These are phyloP conservation scores for Cerastis rubricosa DNA, from an alignment of 2,888 invertebrate genomes.

Conservation along the genomic window DNA sequence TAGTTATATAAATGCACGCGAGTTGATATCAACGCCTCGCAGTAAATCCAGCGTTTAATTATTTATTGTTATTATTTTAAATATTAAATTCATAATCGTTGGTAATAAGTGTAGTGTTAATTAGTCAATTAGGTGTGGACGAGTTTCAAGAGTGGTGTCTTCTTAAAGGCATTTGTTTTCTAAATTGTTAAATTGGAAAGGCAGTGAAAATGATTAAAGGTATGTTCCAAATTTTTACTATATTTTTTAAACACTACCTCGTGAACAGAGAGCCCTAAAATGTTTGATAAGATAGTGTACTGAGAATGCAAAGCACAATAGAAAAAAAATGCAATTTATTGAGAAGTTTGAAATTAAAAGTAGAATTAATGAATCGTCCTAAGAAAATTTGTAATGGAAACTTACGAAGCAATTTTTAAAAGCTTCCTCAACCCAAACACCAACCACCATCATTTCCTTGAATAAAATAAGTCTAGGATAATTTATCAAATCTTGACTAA, in stretches of 20 bases:
- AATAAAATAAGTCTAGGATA: no score
- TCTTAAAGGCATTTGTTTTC: background rate
- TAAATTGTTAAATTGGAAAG: constrained; percentile 3
- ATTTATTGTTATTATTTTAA: constrained; percentile 17
- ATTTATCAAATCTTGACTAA: no score
- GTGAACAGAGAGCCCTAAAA: constrained; percentile 14
- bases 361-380: no score
- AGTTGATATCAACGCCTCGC: constrained; percentile 61
- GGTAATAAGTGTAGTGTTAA: constrained; percentile 6
- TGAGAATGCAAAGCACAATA: no score
- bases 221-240: constrained; percentile 58
- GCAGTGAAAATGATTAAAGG: constrained; percentile 73
- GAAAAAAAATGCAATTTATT: no score
- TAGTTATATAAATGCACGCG: constrained; percentile 66
- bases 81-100: background rate
- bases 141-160: constrained; percentile 1
- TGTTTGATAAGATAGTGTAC: background rate
- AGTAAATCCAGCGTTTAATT: constrained; percentile 33
- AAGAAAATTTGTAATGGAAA: no score
- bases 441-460: no score
- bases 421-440: no score
- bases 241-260: no score
- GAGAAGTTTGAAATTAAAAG: no score
- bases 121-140: constrained; percentile 1
- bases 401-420: no score